Conservation (phyloP, 2,113 vertebrate genomes). For the Telmatochromis sp. region DNA sequence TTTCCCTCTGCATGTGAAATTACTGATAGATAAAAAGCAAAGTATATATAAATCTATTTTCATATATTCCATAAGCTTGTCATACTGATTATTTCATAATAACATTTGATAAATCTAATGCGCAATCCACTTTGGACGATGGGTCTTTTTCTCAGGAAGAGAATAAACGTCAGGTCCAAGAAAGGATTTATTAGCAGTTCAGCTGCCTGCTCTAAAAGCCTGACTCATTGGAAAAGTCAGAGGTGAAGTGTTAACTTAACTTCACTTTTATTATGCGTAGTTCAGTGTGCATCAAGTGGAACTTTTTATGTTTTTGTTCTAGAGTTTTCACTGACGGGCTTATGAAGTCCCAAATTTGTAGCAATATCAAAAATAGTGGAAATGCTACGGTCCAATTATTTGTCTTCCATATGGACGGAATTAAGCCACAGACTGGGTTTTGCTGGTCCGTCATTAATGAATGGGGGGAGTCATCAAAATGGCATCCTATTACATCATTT, state of each 20-base stretch:
- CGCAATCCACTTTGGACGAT: neutral
- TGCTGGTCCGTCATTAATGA: neutral
- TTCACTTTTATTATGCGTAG: neutral
- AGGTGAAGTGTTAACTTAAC: neutral
- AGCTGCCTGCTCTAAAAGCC: neutral
- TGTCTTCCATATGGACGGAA: neutral
- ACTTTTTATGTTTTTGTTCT: constrained; percentile 3
- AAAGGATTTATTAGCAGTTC: neutral
- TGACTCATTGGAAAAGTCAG: neutral
- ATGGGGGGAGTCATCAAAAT: neutral
- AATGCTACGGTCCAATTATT: neutral
- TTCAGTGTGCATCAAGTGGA: neutral
- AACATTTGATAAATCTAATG: neutral
- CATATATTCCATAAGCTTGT: neutral
- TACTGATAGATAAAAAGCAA: neutral
- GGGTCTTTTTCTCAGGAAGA: neutral
- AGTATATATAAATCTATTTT: neutral
- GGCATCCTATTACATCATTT: neutral
- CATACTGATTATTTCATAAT: neutral
- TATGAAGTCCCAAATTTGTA: neutral
- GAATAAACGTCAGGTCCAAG: neutral
- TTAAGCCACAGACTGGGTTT: neutral
- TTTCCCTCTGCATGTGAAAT: neutral
- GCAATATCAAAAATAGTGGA: neutral
- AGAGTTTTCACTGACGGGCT: neutral